Percentiles rank a stretch among this genome's conserved stretches.
phyloP scores from a whole-genome alignment of 2,797 vertebrate species.

The Pantherophis vulpinus region DNA sequence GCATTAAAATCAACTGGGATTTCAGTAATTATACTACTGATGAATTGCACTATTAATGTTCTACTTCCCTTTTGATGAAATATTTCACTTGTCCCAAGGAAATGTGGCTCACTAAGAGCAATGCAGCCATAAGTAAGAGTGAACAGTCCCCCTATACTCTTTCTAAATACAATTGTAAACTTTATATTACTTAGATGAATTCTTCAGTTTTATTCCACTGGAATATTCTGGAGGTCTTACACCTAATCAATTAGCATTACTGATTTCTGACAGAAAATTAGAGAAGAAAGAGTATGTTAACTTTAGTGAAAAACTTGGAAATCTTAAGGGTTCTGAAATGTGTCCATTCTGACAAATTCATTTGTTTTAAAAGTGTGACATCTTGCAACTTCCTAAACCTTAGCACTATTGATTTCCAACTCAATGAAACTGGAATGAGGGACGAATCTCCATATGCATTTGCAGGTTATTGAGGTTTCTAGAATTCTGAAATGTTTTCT shows the following conservation, averaged over 20 bases:
- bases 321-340: neutral
- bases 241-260: neutral
- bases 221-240: neutral
- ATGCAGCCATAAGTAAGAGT: neutral
- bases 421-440: neutral
- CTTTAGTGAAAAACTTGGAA: neutral
- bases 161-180: neutral
- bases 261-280: neutral
- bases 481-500: neutral
- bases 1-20: neutral
- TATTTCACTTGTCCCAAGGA: conserved; percentile 7
- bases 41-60: conserved; percentile 10
- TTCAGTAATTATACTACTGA: conserved; percentile 23
- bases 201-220: neutral
- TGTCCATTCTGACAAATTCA: neutral
- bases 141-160: neutral
- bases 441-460: neutral
- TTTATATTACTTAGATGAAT: neutral
- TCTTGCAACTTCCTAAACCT: neutral
- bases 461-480: neutral
- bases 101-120: neutral
- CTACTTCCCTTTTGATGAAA: conserved; percentile 12
- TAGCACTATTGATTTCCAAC: neutral
- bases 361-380: neutral
- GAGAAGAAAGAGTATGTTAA: neutral